These are phyloP conservation scores for Palythoa grandiflora DNA, from an alignment of 92 coral and sea anemone genomes.

Conservation along the genomic window DNA sequence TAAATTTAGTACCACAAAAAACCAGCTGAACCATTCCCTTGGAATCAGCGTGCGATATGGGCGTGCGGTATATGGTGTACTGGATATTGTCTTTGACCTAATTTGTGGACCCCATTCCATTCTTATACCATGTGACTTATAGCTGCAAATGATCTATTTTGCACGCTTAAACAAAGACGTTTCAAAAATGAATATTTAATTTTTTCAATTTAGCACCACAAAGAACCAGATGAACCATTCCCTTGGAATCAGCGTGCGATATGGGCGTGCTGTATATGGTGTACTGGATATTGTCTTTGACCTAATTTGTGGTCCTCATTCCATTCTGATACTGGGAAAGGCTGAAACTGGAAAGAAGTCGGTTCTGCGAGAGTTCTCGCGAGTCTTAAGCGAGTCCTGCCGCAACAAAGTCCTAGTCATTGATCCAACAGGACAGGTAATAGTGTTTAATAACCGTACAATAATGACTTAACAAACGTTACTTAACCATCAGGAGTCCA, in stretches of 20 bases:
- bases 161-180: too few relatives aligned
- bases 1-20: slow-evolving; percentile 23
- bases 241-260: slow-evolving; percentile 40
- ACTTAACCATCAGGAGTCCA: too few relatives aligned
- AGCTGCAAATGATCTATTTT: too few relatives aligned
- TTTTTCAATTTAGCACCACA: slow-evolving; percentile 16
- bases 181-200: neutral
- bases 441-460: neutral
- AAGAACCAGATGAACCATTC: slow-evolving; percentile 36
- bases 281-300: slow-evolving; percentile 49
- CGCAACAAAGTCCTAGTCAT: slow-evolving; percentile 17
- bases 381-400: slow-evolving; percentile 37
- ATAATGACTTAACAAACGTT: too few relatives aligned
- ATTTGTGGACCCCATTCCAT: slow-evolving; percentile 23
- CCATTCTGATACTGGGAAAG: slow-evolving; percentile 49
- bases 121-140: neutral
- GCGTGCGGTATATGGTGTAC: slow-evolving; percentile 51
- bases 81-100: slow-evolving; percentile 51
- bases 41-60: slow-evolving; percentile 49
- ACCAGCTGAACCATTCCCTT: slow-evolving; percentile 29
- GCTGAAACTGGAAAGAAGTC: slow-evolving; percentile 51
- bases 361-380: slow-evolving; percentile 42
- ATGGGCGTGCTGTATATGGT: slow-evolving; percentile 59
- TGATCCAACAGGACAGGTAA: slow-evolving; percentile 51
- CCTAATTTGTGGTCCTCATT: slow-evolving; percentile 17